Conservation (phyloP, 2,888 invertebrate species). For the Drosophila kuntzei region DNA sequence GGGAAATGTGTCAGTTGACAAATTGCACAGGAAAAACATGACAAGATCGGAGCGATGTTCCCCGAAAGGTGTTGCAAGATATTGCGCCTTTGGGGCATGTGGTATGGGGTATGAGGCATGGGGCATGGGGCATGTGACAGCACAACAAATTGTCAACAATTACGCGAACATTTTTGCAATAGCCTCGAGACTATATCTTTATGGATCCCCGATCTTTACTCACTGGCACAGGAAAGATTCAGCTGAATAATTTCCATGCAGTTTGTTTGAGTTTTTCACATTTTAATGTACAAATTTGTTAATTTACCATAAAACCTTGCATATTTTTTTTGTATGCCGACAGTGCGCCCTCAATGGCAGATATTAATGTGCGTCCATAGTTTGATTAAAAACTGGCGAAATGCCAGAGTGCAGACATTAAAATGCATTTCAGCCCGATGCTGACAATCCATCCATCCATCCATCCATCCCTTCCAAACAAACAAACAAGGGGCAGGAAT, state of each 20-base stretch:
- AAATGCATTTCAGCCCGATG: conserved; percentile 50
- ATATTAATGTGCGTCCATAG: conserved; percentile 80
- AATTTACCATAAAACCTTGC: conserved; percentile 86
- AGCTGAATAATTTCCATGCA: conserved; percentile 79
- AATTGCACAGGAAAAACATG: conserved; percentile 85
- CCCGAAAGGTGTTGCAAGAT: conserved; percentile 77
- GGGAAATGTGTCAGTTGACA: conserved; percentile 80
- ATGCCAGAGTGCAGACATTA: conserved; percentile 76
- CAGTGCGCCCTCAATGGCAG: conserved; percentile 68
- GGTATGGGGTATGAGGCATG: conserved; percentile 6
- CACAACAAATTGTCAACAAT: conserved; percentile 80
- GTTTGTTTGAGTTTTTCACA: conserved; percentile 76
- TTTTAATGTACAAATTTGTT: conserved; percentile 85
- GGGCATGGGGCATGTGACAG: conserved; percentile 58
- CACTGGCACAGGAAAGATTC: conserved; percentile 11
- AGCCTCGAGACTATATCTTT: conserved; percentile 46
- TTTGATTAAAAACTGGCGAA: conserved; percentile 85
- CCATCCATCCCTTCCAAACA: background rate
- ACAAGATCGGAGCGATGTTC: conserved; percentile 72
- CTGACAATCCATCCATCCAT: conserved; percentile 71
- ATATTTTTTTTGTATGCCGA: conserved; percentile 83
- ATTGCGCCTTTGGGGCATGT: conserved; percentile 26
- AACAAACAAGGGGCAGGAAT: background rate
- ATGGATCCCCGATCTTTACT: conserved; percentile 34
- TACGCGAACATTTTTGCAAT: conserved; percentile 78